phyloP scores from a whole-genome alignment of 2,797 vertebrate genomes.

The Melanitta fusca region DNA sequence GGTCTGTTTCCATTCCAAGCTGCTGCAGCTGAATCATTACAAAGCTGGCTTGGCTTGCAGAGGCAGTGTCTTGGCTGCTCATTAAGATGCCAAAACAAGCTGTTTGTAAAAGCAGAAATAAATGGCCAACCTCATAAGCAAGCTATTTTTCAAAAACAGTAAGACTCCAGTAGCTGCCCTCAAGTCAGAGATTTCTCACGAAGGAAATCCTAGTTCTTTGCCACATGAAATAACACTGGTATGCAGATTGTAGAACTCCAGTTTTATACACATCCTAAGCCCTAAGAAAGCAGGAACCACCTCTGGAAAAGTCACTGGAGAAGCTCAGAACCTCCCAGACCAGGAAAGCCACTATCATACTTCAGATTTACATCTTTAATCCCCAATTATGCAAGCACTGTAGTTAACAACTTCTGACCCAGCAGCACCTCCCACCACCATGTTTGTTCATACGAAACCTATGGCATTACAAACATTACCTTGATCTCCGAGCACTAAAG shows the following conservation, averaged over 20 bases:
- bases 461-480: slow-evolving; percentile 68
- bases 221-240: background rate
- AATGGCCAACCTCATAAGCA: background rate
- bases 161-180: background rate
- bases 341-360: background rate
- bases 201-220: background rate
- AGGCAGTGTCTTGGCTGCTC: background rate
- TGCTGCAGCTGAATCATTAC: background rate
- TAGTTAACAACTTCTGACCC: background rate
- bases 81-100: background rate
- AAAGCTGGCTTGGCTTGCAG: background rate
- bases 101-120: background rate
- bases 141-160: background rate
- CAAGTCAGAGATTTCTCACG: background rate
- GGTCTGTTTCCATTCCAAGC: background rate
- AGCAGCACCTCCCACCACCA: background rate
- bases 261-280: background rate
- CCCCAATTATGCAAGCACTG: background rate
- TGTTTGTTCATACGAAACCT: background rate
- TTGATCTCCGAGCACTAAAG: slow-evolving; percentile 93
- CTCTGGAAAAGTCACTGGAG: background rate
- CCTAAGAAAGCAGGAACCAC: background rate
- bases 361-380: background rate
- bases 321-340: background rate
- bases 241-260: background rate